A percentile compares a stretch with the other conserved stretches of the same genome.
phyloP scores from a whole-genome alignment of 2,888 invertebrate species.

The Gonocerus acuteangulatus region DNA sequence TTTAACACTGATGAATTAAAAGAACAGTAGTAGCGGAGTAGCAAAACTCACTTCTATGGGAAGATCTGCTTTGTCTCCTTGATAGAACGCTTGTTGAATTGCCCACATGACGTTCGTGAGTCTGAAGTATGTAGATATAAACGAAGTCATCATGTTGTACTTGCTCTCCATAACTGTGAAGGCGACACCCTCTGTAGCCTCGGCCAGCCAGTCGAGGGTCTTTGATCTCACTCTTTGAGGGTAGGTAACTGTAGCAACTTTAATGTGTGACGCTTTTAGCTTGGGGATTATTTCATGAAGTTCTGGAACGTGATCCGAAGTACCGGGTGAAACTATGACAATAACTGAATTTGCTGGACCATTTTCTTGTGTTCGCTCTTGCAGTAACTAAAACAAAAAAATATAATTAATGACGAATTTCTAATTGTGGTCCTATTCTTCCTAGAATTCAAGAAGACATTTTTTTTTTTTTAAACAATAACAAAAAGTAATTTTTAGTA shows the following conservation, averaged over 20 bases:
- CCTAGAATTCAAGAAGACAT: too few relatives aligned
- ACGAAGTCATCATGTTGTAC: conserved; percentile 48
- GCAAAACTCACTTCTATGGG: conserved; percentile 46
- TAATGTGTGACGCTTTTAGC: conserved; percentile 45
- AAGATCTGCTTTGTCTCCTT: conserved; percentile 45
- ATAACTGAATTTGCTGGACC: conserved; percentile 51
- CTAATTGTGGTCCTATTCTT: too few relatives aligned
- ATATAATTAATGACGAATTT: too few relatives aligned
- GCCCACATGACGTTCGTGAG: conserved; percentile 47
- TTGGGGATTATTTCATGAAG: conserved; percentile 44
- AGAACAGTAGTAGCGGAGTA: too few relatives aligned
- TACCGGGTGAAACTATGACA: conserved; percentile 51
- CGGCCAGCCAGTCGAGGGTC: conserved; percentile 47
- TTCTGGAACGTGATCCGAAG: conserved; percentile 44
- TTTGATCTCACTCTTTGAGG: conserved; percentile 46
- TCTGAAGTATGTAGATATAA: conserved; percentile 50
- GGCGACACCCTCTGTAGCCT: conserved; percentile 45
- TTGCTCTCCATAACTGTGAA: conserved; percentile 50
- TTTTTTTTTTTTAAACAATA: too few relatives aligned
- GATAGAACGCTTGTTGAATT: conserved; percentile 47
- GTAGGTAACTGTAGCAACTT: conserved; percentile 51
- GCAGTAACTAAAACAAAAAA: conserved; percentile 44
- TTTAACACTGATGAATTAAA: too few relatives aligned
- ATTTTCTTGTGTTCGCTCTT: conserved; percentile 43
- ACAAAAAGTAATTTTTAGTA: too few relatives aligned